Base-by-base conservation (phyloP, 2,888 invertebrate species). In the Epinotia brunnichana region DNA sequence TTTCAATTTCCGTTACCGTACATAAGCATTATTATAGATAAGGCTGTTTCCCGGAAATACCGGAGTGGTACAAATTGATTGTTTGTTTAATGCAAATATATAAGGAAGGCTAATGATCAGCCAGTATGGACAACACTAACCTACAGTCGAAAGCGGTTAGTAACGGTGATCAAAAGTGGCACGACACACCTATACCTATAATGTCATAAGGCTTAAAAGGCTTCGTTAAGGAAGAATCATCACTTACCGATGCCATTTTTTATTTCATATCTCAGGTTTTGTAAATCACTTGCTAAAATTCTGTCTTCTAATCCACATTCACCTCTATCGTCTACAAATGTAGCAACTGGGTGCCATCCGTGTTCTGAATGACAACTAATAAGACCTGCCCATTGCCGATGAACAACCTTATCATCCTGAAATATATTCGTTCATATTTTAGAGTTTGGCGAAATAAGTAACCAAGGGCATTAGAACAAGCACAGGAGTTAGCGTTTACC, bases 321-420 rank as follows among this genome's bases (percentile, higher is more conserved):
- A 48, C 95, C 94, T 77, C 92, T 88, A 56, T 92, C 90, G 70
- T 95, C 95, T 15, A 93, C 89, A 80, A 95, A 97, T 10, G 95
- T 91, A 0, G 96, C 96, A 4, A 95, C 94, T 0, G 96, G 96
- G 83, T 95, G 96, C 96, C 97, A 97, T 21, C 95, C 96, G 44
- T 86, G 87, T 7, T 91, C 89, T 11, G 94, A 93, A 57, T 95
- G 94, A 80, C 97, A 97, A 54, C 95, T 95, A 17, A 97, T 93
- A 21, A 95, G 94, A 41, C 96, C 97, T 76, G 94, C 95, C 95
- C 96, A 96, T 44, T 90, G 84, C 2, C 81, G 84, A 54, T 77
- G 76, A 7, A 85, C 74, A 2, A 48, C 62, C 4, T 74, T 72
- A 41, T 80, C 85, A 77, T 73, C 77, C 90, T 85, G 73, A 54